Evolutionary conservation across 37 sponge, comb jelly and placozoan species (phyloP), one percentile per base, ranked within the genome.

Genomic region (Haliclona indistincta): DNA sequence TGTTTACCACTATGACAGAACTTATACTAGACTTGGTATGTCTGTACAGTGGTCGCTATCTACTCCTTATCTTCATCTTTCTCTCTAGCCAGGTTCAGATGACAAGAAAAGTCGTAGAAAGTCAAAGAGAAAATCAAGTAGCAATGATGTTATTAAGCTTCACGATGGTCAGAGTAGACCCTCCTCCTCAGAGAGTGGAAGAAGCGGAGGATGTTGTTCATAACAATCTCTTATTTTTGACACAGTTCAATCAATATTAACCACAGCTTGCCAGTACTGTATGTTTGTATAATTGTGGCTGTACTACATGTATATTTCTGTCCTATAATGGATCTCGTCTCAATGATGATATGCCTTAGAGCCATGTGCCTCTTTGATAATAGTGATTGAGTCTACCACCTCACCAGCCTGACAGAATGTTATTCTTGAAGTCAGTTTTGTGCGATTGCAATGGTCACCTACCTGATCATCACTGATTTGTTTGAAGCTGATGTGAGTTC

Each of bases 11-110:
- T 0, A 67, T 90, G 3, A 40, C 91, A 56, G 53, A 76, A 64
- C 43, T 67, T 8, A 79, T 89, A 15, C 43, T 89, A 23, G 45
- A 68, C 0, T 53, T 67, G 26, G 90, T 89, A 70, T 70, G 83
- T 68, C 22, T 3, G 1, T 47, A 43, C 42, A n/a, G n/a, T n/a
- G n/a, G n/a, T n/a, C n/a, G n/a, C n/a, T n/a, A 49, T 17, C 53
- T 20, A 49, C 17, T 20, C 17, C 13, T 49, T 49, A 49, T 49
- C 53, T 17, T 49, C 53, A 13, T 20, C 17, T 17, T 20, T 20
- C 53, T 49, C 53, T 49, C 17, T 49, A 17, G 53, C 13, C 53
- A n/a, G n/a, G n/a, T n/a, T n/a, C n/a, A n/a, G n/a, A n/a, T n/a
- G n/a, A n/a, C n/a, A n/a, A n/a, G n/a, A n/a, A n/a, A n/a, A n/a